Evolutionary conservation across 2,888 invertebrate genomes (phyloP).

Genomic region (Oscheius onirici): DNA sequence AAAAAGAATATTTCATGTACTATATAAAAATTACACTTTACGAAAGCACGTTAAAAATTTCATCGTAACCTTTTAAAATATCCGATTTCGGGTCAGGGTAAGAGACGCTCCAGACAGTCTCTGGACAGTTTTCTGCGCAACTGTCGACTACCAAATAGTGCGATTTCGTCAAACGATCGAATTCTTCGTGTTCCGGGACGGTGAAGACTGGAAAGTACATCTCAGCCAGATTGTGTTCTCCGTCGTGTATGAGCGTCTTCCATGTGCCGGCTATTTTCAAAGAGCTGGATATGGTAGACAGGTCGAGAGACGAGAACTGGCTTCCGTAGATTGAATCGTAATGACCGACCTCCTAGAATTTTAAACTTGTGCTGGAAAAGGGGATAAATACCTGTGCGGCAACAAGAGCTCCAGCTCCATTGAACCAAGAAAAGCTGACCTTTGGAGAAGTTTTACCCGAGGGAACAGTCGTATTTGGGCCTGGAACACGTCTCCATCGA

Average conservation of each 20-base stretch:
- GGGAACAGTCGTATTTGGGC: background rate
- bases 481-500: slow-evolving; percentile 35
- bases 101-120: slow-evolving; percentile 49
- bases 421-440: slow-evolving; percentile 42
- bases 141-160: slow-evolving; percentile 46
- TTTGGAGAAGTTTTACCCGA: slow-evolving; percentile 49
- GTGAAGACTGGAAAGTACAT: slow-evolving; percentile 42
- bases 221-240: slow-evolving; percentile 3
- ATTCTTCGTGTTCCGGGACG: background rate
- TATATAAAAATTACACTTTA: background rate
- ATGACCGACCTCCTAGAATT: slow-evolving; percentile 39
- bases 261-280: slow-evolving; percentile 11
- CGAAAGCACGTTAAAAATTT: background rate
- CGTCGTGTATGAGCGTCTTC: background rate
- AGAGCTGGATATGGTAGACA: background rate
- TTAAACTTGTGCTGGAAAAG: background rate
- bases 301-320: slow-evolving; percentile 42
- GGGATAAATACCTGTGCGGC: slow-evolving; percentile 1
- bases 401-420: slow-evolving; percentile 17
- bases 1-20: no score
- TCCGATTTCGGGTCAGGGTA: slow-evolving; percentile 60
- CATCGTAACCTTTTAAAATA: slow-evolving; percentile 35
- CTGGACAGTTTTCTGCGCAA: slow-evolving; percentile 42
- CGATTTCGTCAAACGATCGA: background rate
- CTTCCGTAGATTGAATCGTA: slow-evolving; percentile 64